phyloP scores from a whole-genome alignment of 2,797 vertebrate genomes.

The Rhinella marina region DNA sequence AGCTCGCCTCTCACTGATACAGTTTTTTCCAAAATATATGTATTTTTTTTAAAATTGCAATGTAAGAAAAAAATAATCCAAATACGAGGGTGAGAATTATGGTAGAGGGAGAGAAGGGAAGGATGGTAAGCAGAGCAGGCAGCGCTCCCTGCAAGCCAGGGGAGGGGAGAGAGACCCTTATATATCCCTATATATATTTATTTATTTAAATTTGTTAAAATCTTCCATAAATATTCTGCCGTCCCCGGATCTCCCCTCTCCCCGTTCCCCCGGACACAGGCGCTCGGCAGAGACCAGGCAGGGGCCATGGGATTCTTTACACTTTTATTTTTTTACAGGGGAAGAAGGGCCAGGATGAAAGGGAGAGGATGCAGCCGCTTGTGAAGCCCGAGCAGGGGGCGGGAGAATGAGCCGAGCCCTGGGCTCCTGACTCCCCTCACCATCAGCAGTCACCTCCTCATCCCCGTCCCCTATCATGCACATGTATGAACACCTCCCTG shows the following conservation, averaged over 20 bases:
- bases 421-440: constrained; percentile 19
- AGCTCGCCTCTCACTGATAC: neutral
- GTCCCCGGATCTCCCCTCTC: constrained; percentile 50
- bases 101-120: constrained; percentile 24
- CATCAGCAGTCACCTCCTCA: neutral
- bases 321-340: constrained; percentile 41
- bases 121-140: constrained; percentile 60
- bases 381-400: constrained; percentile 35
- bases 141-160: constrained; percentile 72
- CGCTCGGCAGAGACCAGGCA: constrained; percentile 50
- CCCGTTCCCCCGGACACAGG: neutral
- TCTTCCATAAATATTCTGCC: constrained; percentile 81
- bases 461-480: constrained; percentile 12
- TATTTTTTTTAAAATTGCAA: neutral
- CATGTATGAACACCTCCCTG: neutral
- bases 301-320: constrained; percentile 60
- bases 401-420: constrained; percentile 42
- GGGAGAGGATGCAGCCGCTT: constrained; percentile 5
- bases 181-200: constrained; percentile 79
- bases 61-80: neutral
- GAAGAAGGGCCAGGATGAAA: neutral
- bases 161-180: constrained; percentile 73
- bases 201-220: constrained; percentile 83
- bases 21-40: neutral
- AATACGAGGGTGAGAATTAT: neutral